These are phyloP conservation scores for Brachionus paranguensis DNA, from an alignment of 1,140 invertebrate species.

Conservation along the genomic window DNA sequence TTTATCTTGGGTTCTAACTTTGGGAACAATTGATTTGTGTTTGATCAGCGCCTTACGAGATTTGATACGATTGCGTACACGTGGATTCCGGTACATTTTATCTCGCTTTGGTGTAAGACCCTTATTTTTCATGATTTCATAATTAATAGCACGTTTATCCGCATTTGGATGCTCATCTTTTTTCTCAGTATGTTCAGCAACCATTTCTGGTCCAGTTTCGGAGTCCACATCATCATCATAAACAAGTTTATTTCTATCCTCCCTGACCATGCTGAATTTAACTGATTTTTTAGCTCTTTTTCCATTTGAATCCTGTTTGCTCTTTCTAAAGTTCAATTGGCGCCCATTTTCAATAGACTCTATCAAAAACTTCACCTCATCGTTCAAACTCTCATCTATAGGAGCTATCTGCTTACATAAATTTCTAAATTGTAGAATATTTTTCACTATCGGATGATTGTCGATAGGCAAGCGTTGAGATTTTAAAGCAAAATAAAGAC, in stretches of 20 bases:
- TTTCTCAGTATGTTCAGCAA: not conserved
- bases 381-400: slow-evolving; percentile 7
- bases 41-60: slow-evolving; percentile 80
- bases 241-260: slow-evolving; percentile 13
- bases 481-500: slow-evolving; percentile 77
- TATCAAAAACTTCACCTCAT: not conserved
- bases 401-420: not conserved
- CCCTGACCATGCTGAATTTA: slow-evolving; percentile 42
- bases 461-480: slow-evolving; percentile 63
- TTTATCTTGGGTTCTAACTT: slow-evolving; percentile 68
- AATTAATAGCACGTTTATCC: slow-evolving; percentile 75
- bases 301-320: not conserved
- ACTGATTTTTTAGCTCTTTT: slow-evolving; percentile 8
- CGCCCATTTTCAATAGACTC: not conserved
- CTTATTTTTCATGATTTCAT: slow-evolving; percentile 88
- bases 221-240: slow-evolving; percentile 40
- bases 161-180: slow-evolving; percentile 44
- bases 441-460: slow-evolving; percentile 76
- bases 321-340: not conserved
- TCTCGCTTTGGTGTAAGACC: slow-evolving; percentile 79
- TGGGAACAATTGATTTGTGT: slow-evolving; percentile 67
- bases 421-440: slow-evolving; percentile 69
- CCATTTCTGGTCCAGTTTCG: slow-evolving; percentile 40
- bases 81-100: slow-evolving; percentile 82
- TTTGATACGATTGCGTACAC: slow-evolving; percentile 84